Base-by-base conservation (phyloP, 2,113 vertebrate species). In the Colinus virginianus region DNA sequence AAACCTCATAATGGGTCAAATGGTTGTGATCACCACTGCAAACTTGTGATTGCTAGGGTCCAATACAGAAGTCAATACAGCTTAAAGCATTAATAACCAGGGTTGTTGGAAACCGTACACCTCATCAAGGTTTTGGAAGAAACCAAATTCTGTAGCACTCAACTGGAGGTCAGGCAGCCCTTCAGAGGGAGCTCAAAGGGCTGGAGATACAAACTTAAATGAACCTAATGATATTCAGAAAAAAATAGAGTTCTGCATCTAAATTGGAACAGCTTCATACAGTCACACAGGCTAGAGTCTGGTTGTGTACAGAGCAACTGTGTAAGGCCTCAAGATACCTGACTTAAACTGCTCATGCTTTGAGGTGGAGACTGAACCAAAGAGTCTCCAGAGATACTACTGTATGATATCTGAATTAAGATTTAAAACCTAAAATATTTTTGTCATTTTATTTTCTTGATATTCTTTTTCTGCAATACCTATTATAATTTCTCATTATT, bases 131-230 rank as follows among this genome's bases (percentile, higher is more conserved):
- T 78, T 85, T 56, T 66, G 40, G 42, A 28, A 62, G 16, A 85
- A 78, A 67, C 5, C 7, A 80, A 25, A 45, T 21, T 9, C 3
- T 9, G 5, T 19, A 61, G 25, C 8, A 20, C 16, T 46, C 15
- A 45, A 2, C 4, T 87, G 1, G 1, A 55, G 20, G 43, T 25
- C 6, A 14, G 15, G 40, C 10, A 5, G 11, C 17, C 26, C 20
- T 62, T 70, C 34, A 43, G 12, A 59, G 16, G 17, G 21, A 43
- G 20, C n/a, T 63, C 30, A 46, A 43, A 67, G 7, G 6, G 5
- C 11, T 56, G 55, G 32, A 75, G 25, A 32, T 32, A n/a, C 0
- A 1, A 13, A 36, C 32, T 62, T 4, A 36, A 66, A 69, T 19
- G 40, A 48, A 43, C 4, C 4, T 58, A 22, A 9, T 30, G 26